Percentiles rank a stretch among this genome's conserved stretches.
phyloP scores from a whole-genome alignment of 1,140 invertebrate genomes.

The Nasonia longicornis region DNA sequence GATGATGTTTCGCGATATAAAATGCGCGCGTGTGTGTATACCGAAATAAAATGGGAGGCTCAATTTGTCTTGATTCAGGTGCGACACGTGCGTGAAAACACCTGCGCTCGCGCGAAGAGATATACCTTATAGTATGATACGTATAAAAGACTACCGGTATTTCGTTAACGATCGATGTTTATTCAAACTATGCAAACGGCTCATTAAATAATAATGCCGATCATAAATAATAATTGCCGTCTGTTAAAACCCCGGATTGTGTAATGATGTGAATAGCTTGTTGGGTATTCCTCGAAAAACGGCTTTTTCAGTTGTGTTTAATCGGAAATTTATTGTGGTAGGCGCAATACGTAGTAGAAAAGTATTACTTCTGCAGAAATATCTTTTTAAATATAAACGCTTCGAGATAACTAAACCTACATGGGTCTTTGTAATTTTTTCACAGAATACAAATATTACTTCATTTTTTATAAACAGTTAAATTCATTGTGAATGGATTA shows the following conservation, averaged over 20 bases:
- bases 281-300: no score
- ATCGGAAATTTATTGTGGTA: no score
- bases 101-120: background rate
- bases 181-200: background rate
- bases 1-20: conserved; percentile 23
- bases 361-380: no score
- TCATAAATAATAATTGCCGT: background rate
- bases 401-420: no score
- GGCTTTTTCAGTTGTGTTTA: no score
- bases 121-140: background rate
- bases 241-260: background rate
- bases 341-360: no score
- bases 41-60: background rate
- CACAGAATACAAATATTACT: no score
- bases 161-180: conserved; percentile 12
- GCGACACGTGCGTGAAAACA: conserved; percentile 27
- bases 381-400: no score
- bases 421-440: no score
- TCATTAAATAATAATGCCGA: background rate
- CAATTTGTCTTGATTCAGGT: conserved; percentile 39
- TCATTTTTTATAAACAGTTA: no score
- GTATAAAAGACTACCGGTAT: conserved; percentile 7
- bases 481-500: no score
- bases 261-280: no score
- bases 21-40: background rate